phyloP scores from a whole-genome alignment of 2,888 invertebrate genomes.

The Phaedon cochleariae region DNA sequence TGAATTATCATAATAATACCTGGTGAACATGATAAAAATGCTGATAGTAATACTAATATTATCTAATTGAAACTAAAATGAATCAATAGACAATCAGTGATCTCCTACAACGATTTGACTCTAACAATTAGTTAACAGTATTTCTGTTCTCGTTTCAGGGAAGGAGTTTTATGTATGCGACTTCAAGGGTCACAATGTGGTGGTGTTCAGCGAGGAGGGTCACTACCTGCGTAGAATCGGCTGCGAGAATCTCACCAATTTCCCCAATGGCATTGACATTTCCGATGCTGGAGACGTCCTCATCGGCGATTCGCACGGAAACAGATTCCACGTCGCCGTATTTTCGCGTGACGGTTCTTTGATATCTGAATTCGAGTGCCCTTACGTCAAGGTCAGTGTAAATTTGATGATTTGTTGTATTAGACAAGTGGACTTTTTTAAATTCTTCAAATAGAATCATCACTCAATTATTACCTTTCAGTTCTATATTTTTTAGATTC shows the following conservation, averaged over 20 bases:
- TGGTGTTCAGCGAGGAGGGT: conserved; percentile 93
- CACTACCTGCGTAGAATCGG: conserved; percentile 93
- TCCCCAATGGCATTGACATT: conserved; percentile 97
- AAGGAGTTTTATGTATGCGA: conserved; percentile 96
- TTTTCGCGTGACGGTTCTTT: conserved; percentile 89
- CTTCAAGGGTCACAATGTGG: conserved; percentile 97
- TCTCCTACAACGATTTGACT: too few species aligned
- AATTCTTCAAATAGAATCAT: too few species aligned
- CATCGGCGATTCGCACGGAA: conserved; percentile 97
- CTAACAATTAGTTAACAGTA: too few species aligned
- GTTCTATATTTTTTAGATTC: too few species aligned
- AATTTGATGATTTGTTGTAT: not conserved
- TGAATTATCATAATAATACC: too few species aligned
- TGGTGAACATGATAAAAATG: too few species aligned
- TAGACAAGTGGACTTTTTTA: not conserved
- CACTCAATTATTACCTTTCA: too few species aligned
- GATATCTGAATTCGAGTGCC: conserved; percentile 95
- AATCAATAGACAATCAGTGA: too few species aligned
- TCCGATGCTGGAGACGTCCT: conserved; percentile 96
- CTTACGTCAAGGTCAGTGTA: conserved; percentile 88
- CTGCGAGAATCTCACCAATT: conserved; percentile 94
- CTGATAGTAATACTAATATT: too few species aligned
- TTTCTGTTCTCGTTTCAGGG: conserved; percentile 67
- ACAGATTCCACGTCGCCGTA: conserved; percentile 96
- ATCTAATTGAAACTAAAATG: too few species aligned